A percentile compares a stretch with the other conserved stretches of the same genome.
Evolutionary conservation across 2,888 invertebrate genomes (phyloP).

Genomic region (Scaptomyza caliginosa): DNA sequence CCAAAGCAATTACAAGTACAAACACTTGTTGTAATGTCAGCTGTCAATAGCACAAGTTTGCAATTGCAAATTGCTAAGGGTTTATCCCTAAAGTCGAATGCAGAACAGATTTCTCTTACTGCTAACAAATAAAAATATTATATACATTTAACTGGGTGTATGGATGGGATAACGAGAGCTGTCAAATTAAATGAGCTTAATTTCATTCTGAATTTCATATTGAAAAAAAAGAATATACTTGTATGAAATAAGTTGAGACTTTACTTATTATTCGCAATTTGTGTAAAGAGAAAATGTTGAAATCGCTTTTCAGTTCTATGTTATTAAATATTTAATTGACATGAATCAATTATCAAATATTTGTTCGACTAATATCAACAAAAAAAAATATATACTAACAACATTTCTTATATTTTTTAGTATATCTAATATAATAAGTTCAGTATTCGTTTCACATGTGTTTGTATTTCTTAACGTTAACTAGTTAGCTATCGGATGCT

Average conservation of each 20-base stretch:
- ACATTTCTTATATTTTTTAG: too few species aligned
- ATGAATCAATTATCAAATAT: too few species aligned
- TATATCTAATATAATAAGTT: too few species aligned
- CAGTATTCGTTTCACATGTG: too few species aligned
- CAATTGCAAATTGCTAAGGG: conserved; percentile 36
- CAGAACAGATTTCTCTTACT: conserved; percentile 13
- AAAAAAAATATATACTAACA: too few species aligned
- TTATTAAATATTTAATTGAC: too few species aligned
- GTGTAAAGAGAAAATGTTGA: too few species aligned
- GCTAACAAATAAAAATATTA: neutral
- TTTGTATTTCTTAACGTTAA: neutral
- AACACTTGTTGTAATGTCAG: conserved; percentile 78
- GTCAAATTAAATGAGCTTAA: conserved; percentile 18
- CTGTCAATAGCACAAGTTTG: conserved; percentile 72
- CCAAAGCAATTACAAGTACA: conserved; percentile 60
- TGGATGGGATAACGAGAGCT: neutral
- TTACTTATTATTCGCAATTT: too few species aligned
- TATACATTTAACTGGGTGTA: neutral
- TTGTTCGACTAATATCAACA: too few species aligned
- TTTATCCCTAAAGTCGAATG: conserved; percentile 10
- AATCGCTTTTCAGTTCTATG: too few species aligned
- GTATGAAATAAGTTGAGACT: too few species aligned
- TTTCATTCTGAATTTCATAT: neutral
- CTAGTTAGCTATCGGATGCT: neutral
- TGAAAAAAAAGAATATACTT: neutral